Evolutionary conservation across 2,113 vertebrate species (phyloP), one percentile per base, ranked within the genome.

Genomic region (Eulacestoma nigropectus): DNA sequence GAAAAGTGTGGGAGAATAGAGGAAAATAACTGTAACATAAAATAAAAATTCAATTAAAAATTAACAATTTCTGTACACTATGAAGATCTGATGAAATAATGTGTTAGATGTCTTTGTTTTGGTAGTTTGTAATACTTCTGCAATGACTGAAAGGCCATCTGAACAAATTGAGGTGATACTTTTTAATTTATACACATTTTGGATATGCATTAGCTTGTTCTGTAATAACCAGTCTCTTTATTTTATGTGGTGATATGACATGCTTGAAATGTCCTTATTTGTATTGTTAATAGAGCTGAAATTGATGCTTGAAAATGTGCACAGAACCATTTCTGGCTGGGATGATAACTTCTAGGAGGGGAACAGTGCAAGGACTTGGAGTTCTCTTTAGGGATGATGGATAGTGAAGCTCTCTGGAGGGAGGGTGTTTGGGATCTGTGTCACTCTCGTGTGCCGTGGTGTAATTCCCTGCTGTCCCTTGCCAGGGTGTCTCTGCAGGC

Each of bases 371-470:
- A 46, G 46, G 67, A 16, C 32, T 73, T 17, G 59, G 20, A 49
- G 29, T 13, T 46, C 14, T 47, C 49, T 69, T 53, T 10, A 13
- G 47, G 60, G 47, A 6, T 89, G 62, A 26, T 33, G 62, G 52
- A 13, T 59, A 3, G 59, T 42, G 55, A 49, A 55, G 7, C 39
- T 65, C 0, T 47, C 16, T 25, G 53, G 10, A 52, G 72, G n/a
- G 84, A 63, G 23, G 3, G 12, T 20, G 26, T 63, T 70, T 70
- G 64, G 27, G 55, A 11, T 90, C 80, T 62, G 30, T 83, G 55
- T 91, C 52, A 8, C 44, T 33, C 47, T 70, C 0, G 0, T 8
- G 39, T 63, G 33, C 44, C 1, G 0, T 3, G 1, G 19, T 5
- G 27, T 39, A 37, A 69, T 77, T 89, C 50, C 52, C 60, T 81